Evolutionary conservation across 2,113 vertebrate species (phyloP), one percentile per base, ranked within the genome.

Genomic region (Nycticebus coucang): DNA sequence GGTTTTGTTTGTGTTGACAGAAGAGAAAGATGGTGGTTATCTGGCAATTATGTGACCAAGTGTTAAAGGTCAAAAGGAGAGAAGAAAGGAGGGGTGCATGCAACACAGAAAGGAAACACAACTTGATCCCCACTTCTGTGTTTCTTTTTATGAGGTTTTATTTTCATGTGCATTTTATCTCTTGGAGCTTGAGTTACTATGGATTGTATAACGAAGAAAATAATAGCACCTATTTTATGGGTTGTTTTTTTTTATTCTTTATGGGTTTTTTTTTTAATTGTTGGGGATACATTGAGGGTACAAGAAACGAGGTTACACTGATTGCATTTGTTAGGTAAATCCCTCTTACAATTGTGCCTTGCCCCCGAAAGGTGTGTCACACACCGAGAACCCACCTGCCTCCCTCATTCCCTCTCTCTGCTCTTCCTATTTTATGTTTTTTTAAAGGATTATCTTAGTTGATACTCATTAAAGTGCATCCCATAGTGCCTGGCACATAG

Each of bases 1-100:
- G 55, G 28, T 83, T 85, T 57, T 4, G 1, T n/a, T n/a, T 64
- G 78, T 64, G 55, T 37, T 30, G 78, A 50, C 62, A 35, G 60
- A 30, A 59, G 55, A 37, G 92, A 50, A 35, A 2, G 2, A 1
- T 0, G 53, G 59, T 0, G 53, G 59, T n/a, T 2, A 0, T 7
- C 45, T 15, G 74, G 72, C 18, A 21, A 6, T 18, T 10, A 26
- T 15, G 24, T 2, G 79, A 37, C 79, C 18, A 59, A 37, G 57
- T n/a, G 0, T 10, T 3, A 35, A 26, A 9, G 30, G 15, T 7
- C 12, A 0, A 1, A 2, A 30, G 87, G 37, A 55, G 28, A 41
- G 41, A 45, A 79, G 79, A 17, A 22, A 19, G 28, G 13, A 8
- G 5, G 4, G 21, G 9, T 7, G 7, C 28, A 2, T 30, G 7